A percentile compares a stretch with the other conserved stretches of the same genome.
Conservation (phyloP, 2,888 invertebrate species). For the Bombyx huttoni region DNA sequence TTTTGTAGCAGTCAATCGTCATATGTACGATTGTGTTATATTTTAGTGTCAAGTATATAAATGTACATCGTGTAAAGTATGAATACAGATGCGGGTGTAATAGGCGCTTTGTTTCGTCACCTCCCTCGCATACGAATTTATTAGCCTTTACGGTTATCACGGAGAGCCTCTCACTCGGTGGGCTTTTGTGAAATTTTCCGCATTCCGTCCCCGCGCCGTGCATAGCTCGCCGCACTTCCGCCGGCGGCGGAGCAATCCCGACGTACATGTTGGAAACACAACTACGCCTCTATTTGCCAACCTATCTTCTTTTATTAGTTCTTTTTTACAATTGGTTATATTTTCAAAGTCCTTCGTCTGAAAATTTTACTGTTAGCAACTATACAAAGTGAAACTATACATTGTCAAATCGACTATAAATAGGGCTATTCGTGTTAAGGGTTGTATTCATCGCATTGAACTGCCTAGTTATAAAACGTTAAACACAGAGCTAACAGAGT, state of each 20-base stretch:
- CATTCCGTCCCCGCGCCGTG: slow-evolving; percentile 44
- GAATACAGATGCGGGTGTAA: slow-evolving; percentile 14
- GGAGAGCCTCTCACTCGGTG: slow-evolving; percentile 52
- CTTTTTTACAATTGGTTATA: slow-evolving; percentile 11
- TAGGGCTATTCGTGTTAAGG: no score
- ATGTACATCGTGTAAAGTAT: slow-evolving; percentile 5
- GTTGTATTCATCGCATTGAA: no score
- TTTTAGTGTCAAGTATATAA: neutral
- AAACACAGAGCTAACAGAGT: slow-evolving; percentile 19
- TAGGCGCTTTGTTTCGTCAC: slow-evolving; percentile 45
- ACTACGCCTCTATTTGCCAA: slow-evolving; percentile 28
- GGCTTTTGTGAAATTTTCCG: slow-evolving; percentile 56
- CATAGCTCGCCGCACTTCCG: slow-evolving; percentile 48
- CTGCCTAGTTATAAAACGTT: no score
- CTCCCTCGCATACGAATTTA: slow-evolving; percentile 48
- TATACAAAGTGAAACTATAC: no score
- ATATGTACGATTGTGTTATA: neutral
- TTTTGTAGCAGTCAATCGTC: slow-evolving; percentile 3
- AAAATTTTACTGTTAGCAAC: neutral
- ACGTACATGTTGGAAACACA: slow-evolving; percentile 40
- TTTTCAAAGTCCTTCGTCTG: neutral
- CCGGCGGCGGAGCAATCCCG: slow-evolving; percentile 30
- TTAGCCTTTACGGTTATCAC: slow-evolving; percentile 56
- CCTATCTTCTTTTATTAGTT: slow-evolving; percentile 7
- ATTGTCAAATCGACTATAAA: no score